Evolutionary conservation across 2,797 vertebrate species (phyloP).

Genomic region (Kryptopterus vitreolus): DNA sequence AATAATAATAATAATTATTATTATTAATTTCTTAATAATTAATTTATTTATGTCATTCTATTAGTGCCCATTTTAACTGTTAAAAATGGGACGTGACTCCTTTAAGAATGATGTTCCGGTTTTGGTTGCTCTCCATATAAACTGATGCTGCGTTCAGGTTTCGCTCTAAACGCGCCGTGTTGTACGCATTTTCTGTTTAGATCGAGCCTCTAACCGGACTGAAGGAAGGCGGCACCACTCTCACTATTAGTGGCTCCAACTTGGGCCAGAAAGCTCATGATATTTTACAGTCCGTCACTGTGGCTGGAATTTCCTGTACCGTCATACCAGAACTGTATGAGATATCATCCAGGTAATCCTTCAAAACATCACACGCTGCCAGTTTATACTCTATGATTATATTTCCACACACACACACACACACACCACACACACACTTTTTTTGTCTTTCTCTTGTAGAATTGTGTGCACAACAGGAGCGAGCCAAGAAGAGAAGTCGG

Average conservation of each 20-base stretch:
- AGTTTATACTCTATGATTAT: background rate
- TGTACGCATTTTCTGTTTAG: constrained; percentile 62
- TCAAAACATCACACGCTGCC: background rate
- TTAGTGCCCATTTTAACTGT: too few relatives aligned
- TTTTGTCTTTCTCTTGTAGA: constrained; percentile 65
- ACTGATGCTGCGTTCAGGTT: too few relatives aligned
- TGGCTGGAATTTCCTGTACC: constrained; percentile 84
- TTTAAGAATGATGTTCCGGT: too few relatives aligned
- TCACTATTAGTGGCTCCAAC: constrained; percentile 94
- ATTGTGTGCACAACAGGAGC: constrained; percentile 85
- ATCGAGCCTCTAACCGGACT: constrained; percentile 90
- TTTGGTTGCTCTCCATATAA: too few relatives aligned
- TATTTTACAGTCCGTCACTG: constrained; percentile 83
- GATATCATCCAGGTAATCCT: constrained; percentile 88
- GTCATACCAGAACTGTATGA: constrained; percentile 86
- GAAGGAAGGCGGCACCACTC: constrained; percentile 86
- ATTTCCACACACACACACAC: too few relatives aligned
- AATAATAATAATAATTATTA: too few relatives aligned
- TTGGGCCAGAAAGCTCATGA: constrained; percentile 92
- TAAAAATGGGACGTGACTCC: too few relatives aligned
- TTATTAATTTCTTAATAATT: too few relatives aligned
- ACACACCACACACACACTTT: background rate
- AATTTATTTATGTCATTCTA: too few relatives aligned
- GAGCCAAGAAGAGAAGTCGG: constrained; percentile 76
- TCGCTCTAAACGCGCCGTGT: background rate